Evolutionary conservation across 2,113 vertebrate species (phyloP).

Genomic region (Danionella cerebrum): DNA sequence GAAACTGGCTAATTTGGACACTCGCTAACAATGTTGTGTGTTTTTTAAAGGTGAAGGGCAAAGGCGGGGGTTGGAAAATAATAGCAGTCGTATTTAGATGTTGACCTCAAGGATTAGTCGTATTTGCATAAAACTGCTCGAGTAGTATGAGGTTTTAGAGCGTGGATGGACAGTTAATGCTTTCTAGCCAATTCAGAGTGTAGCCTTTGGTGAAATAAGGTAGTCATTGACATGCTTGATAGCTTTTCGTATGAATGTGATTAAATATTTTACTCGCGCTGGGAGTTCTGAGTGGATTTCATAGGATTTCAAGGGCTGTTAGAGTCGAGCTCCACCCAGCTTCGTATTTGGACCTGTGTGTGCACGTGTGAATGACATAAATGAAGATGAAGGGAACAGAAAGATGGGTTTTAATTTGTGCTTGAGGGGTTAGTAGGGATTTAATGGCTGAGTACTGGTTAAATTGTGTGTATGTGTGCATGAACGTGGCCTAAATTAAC

Average conservation of each 20-base stretch:
- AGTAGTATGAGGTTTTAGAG: neutral
- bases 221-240: neutral
- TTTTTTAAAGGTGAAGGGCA: constrained; percentile 5
- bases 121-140: constrained; percentile 11
- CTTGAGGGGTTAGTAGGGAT: constrained; percentile 55
- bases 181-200: neutral
- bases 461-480: constrained; percentile 43
- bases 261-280: constrained; percentile 13
- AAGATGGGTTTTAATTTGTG: constrained; percentile 40
- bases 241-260: constrained; percentile 10
- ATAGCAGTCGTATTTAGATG: constrained; percentile 4
- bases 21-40: constrained; percentile 2
- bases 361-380: constrained; percentile 3
- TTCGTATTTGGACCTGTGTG: neutral
- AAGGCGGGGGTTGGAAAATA: constrained; percentile 7
- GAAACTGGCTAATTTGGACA: constrained; percentile 33
- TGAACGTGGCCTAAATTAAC: constrained; percentile 55
- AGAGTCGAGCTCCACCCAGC: neutral
- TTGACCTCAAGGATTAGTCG: neutral
- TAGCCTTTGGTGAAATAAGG: neutral
- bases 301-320: neutral
- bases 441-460: constrained; percentile 60
- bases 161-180: neutral
- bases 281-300: constrained; percentile 10
- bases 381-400: neutral